Conservation (phyloP, 2,113 vertebrate genomes). For the Pristiophorus japonicus region DNA sequence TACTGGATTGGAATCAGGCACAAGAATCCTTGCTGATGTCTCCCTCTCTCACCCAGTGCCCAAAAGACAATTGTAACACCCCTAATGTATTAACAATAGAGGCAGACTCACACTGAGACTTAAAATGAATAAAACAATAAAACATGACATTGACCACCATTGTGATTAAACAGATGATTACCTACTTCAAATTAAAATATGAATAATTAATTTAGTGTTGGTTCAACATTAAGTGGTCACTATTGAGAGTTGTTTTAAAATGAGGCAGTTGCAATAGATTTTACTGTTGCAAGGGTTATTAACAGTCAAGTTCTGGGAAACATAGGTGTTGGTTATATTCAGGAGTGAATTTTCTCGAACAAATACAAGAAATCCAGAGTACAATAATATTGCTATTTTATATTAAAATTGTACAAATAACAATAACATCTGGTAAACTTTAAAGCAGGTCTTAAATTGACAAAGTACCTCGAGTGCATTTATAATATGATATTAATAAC, state of each 20-base stretch:
- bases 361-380: background rate
- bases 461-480: background rate
- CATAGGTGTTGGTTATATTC: background rate
- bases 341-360: background rate
- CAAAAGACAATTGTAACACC: background rate
- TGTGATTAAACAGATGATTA: background rate
- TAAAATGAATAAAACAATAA: background rate
- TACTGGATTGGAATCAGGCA: background rate
- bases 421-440: background rate
- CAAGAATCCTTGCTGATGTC: background rate
- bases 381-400: background rate
- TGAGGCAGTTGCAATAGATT: background rate
- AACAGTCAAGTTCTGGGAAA: background rate
- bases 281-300: background rate
- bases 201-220: background rate
- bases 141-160: background rate
- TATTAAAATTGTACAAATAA: background rate
- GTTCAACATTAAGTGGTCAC: background rate
- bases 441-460: background rate
- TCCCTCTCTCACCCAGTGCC: background rate
- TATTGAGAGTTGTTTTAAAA: background rate
- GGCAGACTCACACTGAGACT: background rate
- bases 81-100: background rate
- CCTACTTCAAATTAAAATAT: background rate
- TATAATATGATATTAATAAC: background rate